Evolutionary conservation across 2,113 vertebrate genomes (phyloP), one percentile per base, ranked within the genome.

Genomic region (Podocnemis expansa): DNA sequence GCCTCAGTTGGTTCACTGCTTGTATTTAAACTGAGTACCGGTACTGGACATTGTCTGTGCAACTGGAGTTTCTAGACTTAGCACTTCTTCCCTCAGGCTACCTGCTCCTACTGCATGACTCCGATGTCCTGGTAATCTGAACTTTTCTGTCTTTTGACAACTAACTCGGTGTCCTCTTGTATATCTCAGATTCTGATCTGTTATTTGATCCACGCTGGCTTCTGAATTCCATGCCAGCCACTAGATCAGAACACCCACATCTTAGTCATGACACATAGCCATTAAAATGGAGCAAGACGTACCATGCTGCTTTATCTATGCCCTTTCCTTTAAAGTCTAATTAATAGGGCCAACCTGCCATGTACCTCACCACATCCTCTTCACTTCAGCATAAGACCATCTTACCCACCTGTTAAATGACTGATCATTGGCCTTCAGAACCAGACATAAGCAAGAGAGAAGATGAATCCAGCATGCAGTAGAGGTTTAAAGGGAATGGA

Each of bases 231-330:
- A n/a, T n/a, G 34, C 16, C 16, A 17, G n/a, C 16, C 60, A 67
- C 14, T 67, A n/a, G 34, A 17, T 67, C 31, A 67, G 60, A 67
- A 34, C 7, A 17, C 60, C 8, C 60, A 67, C 60, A 67, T 67
- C 31, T 8, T n/a, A 34, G 60, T 67, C 17, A 8, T n/a, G 34
- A n/a, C 90, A 87, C 25, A 31, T 11, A 38, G 19, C 0, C 3
- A 78, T 82, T 88, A 87, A n/a, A 96, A 52, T 81, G 82, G 60
- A 87, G 73, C 70, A 82, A 27, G 76, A 79, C 91, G 54, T 89
- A 83, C 2, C 80, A 10, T 13, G 5, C 5, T 49, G 45, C 24
- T 45, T 13, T 34, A 29, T 43, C 7, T 8, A 13, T 45, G 55
- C 80, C 70, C 38, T 91, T 93, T 88, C 82, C 85, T 75, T 73